Base-by-base conservation (phyloP, 1,140 invertebrate genomes). In the Drosophila arawakana region DNA sequence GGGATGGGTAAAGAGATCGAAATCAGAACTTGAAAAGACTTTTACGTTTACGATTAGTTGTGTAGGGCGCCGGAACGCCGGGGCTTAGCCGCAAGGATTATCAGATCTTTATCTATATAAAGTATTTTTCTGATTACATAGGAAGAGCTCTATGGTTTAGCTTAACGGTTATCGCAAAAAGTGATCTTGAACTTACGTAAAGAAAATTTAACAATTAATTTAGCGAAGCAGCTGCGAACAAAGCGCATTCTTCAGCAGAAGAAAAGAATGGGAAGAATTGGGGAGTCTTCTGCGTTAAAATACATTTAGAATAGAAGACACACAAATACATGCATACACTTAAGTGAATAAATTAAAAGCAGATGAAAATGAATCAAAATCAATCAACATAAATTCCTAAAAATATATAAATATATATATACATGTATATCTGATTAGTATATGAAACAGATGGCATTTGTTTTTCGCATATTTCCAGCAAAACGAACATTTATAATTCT, bases 171-270 rank as follows among this genome's bases (percentile, higher is more conserved):
- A 76, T 68, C 81, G 79, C 83, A 82, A 70, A 82, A 80, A 66
- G 83, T 88, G 83, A 86, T 86, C 84, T 85, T 86, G 78, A 85
- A 86, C 81, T 83, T 78, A 88, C 80, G 76, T 88, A 78, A 83
- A 73, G 37, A 55, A 58, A 58, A 41, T 50, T 34, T 21, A 62
- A 69, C 70, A 62, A 52, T 73, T 63, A 72, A 52, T 81, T 57
- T 65, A 82, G 66, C 66, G 57, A 86, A 88, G 73, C 83, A 89
- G 74, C 49, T 74, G 76, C 84, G 80, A 86, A 89, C 83, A 89
- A 76, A 72, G 49, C 34, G 34, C 30, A 43, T 61, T 54, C 15
- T 11, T n/a, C 15, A 35, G 67, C 25, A 30, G 25, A 30, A 30
- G 25, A 25, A 25, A 30, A 30, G 25, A 30, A 30, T 30, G 0